A percentile compares a stretch with the other conserved stretches of the same genome.
Conservation (phyloP, 1,140 invertebrate genomes). For the Agrypnia vestita region DNA sequence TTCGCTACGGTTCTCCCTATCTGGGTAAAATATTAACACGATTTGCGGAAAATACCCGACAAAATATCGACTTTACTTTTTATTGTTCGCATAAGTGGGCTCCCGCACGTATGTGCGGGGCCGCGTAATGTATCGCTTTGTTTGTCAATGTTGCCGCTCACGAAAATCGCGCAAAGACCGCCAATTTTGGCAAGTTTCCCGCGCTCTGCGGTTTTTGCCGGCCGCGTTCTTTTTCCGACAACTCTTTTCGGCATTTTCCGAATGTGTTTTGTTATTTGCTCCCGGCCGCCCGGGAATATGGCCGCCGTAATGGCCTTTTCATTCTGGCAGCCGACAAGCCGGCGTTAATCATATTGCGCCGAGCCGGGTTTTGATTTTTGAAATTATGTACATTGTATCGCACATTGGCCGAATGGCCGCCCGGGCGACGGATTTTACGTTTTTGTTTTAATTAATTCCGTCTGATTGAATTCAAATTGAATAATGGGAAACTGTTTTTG, state of each 20-base stretch:
- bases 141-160: conserved; percentile 31
- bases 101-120: too few species aligned
- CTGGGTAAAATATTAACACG: too few species aligned
- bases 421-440: too few species aligned
- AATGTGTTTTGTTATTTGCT: conserved; percentile 28
- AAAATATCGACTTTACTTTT: too few species aligned
- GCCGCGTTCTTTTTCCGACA: conserved; percentile 23
- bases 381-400: neutral
- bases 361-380: conserved; percentile 1
- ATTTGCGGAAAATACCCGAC: too few species aligned
- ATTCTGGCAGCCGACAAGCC: neutral
- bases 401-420: neutral
- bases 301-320: neutral
- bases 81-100: too few species aligned
- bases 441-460: too few species aligned
- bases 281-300: neutral
- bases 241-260: conserved; percentile 8
- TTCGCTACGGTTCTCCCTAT: too few species aligned
- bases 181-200: conserved; percentile 17
- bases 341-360: conserved; percentile 15
- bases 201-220: conserved; percentile 14
- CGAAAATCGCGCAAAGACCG: neutral
- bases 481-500: too few species aligned
- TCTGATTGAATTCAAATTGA: too few species aligned
- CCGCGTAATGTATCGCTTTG: neutral